These are phyloP conservation scores for Alloplasta piceator DNA, from an alignment of 2,888 invertebrate species.

Conservation along the genomic window DNA sequence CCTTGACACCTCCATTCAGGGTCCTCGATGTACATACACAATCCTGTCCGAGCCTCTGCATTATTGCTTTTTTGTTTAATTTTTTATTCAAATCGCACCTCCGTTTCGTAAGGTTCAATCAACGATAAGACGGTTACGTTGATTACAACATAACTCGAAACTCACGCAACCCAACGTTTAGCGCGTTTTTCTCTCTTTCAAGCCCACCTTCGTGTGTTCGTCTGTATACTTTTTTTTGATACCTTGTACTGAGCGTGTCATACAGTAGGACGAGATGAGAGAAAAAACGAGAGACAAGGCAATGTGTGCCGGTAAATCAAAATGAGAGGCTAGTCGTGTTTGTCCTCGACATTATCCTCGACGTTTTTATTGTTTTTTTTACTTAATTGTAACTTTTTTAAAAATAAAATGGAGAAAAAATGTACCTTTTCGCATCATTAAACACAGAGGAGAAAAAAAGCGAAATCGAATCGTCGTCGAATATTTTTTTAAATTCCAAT, in stretches of 20 bases:
- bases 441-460: slow-evolving; percentile 26
- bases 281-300: slow-evolving; percentile 5
- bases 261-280: slow-evolving; percentile 48
- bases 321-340: slow-evolving; percentile 76
- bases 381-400: background rate
- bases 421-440: slow-evolving; percentile 52
- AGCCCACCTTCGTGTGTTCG: slow-evolving; percentile 54
- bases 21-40: slow-evolving; percentile 48
- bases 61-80: slow-evolving; percentile 6
- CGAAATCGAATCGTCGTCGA: slow-evolving; percentile 3
- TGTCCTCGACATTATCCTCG: slow-evolving; percentile 65
- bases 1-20: slow-evolving; percentile 33
- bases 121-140: slow-evolving; percentile 32
- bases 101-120: slow-evolving; percentile 26
- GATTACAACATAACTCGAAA: slow-evolving; percentile 22
- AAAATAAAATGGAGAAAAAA: slow-evolving; percentile 16
- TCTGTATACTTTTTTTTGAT: slow-evolving; percentile 62
- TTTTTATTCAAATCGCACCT: slow-evolving; percentile 14
- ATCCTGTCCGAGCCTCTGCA: background rate
- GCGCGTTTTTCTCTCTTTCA: slow-evolving; percentile 40
- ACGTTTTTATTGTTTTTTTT: slow-evolving; percentile 12
- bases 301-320: slow-evolving; percentile 71
- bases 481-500: slow-evolving; percentile 9
- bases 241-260: slow-evolving; percentile 62
- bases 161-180: slow-evolving; percentile 34